These are phyloP conservation scores for Lota lota DNA, from an alignment of 2,113 vertebrate species.

Conservation along the genomic window DNA sequence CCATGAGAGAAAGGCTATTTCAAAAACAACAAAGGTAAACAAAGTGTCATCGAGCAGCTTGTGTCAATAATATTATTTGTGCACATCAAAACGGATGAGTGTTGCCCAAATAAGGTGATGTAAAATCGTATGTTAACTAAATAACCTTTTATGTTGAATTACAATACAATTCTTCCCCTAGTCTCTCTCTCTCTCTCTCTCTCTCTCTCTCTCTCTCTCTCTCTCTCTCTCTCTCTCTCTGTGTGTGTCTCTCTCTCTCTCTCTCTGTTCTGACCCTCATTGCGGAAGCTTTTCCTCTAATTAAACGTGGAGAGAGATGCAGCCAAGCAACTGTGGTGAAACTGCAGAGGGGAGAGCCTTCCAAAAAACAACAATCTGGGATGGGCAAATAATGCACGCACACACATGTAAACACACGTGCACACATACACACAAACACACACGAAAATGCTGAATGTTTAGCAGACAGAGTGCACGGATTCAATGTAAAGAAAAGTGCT, in stretches of 20 bases:
- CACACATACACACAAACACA: constrained; percentile 8
- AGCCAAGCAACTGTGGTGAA: constrained; percentile 59
- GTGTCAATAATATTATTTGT: not conserved
- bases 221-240: constrained; percentile 3
- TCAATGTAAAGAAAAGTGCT: not conserved
- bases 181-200: not conserved
- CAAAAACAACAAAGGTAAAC: constrained; percentile 1
- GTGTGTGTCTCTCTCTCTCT: not conserved
- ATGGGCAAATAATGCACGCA: not conserved
- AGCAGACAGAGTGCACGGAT: too few species aligned
- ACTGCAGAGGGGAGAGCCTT: constrained; percentile 44
- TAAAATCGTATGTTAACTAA: not conserved
- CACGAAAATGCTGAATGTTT: constrained; percentile 26
- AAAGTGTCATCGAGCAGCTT: not conserved
- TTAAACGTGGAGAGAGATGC: constrained; percentile 56
- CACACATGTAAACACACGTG: constrained; percentile 1
- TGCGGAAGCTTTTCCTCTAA: constrained; percentile 65
- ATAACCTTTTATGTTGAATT: constrained; percentile 32
- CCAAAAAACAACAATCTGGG: not conserved
- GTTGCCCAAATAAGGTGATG: constrained; percentile 11
- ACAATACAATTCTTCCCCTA: constrained; percentile 28
- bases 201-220: constrained; percentile 7
- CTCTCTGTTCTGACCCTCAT: constrained; percentile 42
- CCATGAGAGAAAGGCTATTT: not conserved
- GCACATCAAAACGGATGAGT: not conserved